Evolutionary conservation across 2,888 invertebrate genomes (phyloP), one percentile per base, ranked within the genome.

Genomic region (Anodontia alba): DNA sequence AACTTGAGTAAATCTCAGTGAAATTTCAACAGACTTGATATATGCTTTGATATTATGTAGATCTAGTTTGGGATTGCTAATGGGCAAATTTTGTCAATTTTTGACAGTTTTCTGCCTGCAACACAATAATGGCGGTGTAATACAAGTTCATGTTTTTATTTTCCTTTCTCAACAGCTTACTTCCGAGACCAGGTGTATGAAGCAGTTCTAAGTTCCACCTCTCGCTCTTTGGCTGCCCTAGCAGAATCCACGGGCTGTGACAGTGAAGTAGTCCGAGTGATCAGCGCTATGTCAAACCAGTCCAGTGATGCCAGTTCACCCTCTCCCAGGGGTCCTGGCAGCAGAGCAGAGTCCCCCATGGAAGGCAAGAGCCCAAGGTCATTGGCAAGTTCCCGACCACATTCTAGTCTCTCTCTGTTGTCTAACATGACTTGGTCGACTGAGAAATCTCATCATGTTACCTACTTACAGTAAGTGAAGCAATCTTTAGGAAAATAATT

Each of bases 231-330:
- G 57, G 92, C 93, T 51, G 90, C 91, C 20, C 87, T 94, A 46
- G 94, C 93, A 0, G 93, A 94, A 83, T 89, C 93, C 0, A 89
- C 91, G 2, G 94, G 94, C n/a, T 94, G 94, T 89, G 88, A 90
- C 36, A 89, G 90, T 33, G 93, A 94, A 73, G 88, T 89, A 2
- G 87, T 93, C 3, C 87, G 92, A 7, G 89, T 90, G 8, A 87
- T 91, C 70, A 88, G 90, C 49, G 89, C 90, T 71, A 79, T 88
- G 85, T 91, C 90, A 15, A 81, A 83, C 49, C 76, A 67, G 38
- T 87, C 90, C 31, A 88, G 86, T 77, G 87, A 89, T 26, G 83
- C 79, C 74, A 86, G 88, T 71, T 79, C 85, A 10, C 84, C 84
- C 20, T 85, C 89, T 31, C 90, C 91, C 3, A 77, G 88, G n/a